Evolutionary conservation across 2,888 invertebrate species (phyloP), one percentile per base, ranked within the genome.

Genomic region (Stomorhina lunata): DNA sequence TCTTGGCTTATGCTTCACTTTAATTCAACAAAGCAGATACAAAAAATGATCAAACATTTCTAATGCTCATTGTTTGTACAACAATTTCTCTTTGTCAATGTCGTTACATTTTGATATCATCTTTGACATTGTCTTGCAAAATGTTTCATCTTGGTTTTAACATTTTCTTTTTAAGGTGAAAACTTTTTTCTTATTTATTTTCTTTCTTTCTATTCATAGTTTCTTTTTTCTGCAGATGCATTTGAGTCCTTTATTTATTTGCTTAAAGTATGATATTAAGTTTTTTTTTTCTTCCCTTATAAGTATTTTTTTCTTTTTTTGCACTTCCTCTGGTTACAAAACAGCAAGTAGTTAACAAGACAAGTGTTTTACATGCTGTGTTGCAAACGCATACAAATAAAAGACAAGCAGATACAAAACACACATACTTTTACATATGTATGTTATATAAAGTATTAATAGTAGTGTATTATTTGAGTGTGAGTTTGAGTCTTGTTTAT

Each of bases 31-130:
- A n/a, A n/a, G n/a, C 12, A 45, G n/a, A n/a, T n/a, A n/a, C n/a
- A 63, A 15, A 66, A 66, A 32, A 71, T 71, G 43, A 57, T 61
- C 37, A 59, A 37, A 68, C 57, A 82, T 66, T 68, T 65, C 53
- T 72, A 71, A 80, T 80, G 75, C 34, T 66, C 53, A 59, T 73
- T 68, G 75, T 65, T 76, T 78, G 66, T 61, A 20, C 53, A 57
- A 65, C 75, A 63, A 75, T 63, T 75, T 80, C 68, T 80, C 72
- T 78, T 63, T 71, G 65, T 75, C 75, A 73, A 53, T 77, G 59
- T 71, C 50, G 73, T 40, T 66, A 79, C 55, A n/a, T 75, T 75
- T 59, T 29, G 73, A 75, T 73, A 82, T 82, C 82, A 82, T 82
- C 75, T 82, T 82, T 82, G 79, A 79, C 77, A 78, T 69, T 78